phyloP scores from a whole-genome alignment of 2,113 vertebrate genomes.

The Pica pica region DNA sequence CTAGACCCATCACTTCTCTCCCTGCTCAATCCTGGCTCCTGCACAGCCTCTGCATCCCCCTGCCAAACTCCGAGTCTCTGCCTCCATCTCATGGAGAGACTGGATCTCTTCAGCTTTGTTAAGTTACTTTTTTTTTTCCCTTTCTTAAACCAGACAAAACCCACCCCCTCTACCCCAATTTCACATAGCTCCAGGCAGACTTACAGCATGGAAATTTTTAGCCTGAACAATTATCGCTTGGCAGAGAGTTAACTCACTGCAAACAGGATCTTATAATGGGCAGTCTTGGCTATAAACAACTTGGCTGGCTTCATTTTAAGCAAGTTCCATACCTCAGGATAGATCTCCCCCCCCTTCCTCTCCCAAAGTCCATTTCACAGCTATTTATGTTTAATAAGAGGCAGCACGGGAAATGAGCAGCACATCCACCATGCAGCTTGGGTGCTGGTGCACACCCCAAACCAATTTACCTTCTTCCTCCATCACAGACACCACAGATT shows the following conservation, averaged over 20 bases:
- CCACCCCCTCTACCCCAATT: not conserved
- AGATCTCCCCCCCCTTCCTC: not conserved
- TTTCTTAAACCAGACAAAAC: not conserved
- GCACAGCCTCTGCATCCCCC: not conserved
- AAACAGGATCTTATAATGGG: slow-evolving; percentile 9
- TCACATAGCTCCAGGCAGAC: slow-evolving; percentile 17
- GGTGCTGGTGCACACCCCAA: not conserved
- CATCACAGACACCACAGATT: not conserved
- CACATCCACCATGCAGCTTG: not conserved
- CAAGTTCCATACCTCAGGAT: not conserved
- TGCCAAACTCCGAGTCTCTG: slow-evolving; percentile 50
- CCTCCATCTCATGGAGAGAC: slow-evolving; percentile 64
- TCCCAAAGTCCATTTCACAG: not conserved
- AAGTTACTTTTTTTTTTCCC: not conserved
- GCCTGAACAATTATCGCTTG: slow-evolving; percentile 29
- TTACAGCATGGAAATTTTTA: slow-evolving; percentile 39
- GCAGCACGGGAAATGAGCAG: slow-evolving; percentile 6
- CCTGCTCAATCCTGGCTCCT: not conserved
- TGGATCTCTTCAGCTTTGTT: not conserved
- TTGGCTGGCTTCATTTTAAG: not conserved
- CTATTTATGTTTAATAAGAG: slow-evolving; percentile 29
- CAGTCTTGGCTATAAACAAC: slow-evolving; percentile 8
- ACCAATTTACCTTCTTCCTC: not conserved
- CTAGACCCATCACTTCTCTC: not conserved
- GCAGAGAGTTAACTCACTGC: slow-evolving; percentile 25